Percentiles rank a stretch among this genome's conserved stretches.
These are phyloP conservation scores for Acronicta alni DNA, from an alignment of 2,888 invertebrate genomes.

Conservation along the genomic window DNA sequence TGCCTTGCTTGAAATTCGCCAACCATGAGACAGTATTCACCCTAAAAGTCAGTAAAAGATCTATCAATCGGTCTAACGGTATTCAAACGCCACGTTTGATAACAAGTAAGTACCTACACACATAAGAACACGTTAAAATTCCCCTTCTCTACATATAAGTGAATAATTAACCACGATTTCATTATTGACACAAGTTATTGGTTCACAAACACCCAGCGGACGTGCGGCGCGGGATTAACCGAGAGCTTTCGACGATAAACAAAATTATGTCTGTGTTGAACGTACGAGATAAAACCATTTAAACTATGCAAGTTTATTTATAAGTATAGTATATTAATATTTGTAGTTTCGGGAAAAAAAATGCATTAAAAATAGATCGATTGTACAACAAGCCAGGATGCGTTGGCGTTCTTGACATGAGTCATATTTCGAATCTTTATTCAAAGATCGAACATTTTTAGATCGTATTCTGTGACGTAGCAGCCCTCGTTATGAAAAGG, in stretches of 20 bases:
- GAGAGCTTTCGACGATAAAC: constrained; percentile 30
- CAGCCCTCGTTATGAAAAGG: constrained; percentile 22
- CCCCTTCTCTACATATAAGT: constrained; percentile 2
- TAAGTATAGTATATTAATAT: constrained; percentile 9
- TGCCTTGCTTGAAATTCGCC: too few relatives aligned
- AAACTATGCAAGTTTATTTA: constrained; percentile 15
- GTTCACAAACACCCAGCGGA: constrained; percentile 16
- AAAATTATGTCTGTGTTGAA: constrained; percentile 24
- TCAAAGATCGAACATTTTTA: constrained; percentile 39
- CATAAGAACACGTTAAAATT: background rate
- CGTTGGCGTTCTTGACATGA: constrained; percentile 21
- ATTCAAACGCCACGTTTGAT: background rate
- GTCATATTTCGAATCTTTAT: constrained; percentile 31
- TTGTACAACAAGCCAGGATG: constrained; percentile 14
- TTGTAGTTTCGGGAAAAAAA: constrained; percentile 22
- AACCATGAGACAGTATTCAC: too few relatives aligned
- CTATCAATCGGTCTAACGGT: too few relatives aligned
- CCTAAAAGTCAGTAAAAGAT: too few relatives aligned
- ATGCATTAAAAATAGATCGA: constrained; percentile 11
- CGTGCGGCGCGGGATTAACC: constrained; percentile 24
- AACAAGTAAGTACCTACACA: background rate
- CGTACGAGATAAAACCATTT: constrained; percentile 24
- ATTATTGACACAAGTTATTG: constrained; percentile 31
- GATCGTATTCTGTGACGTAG: constrained; percentile 12
- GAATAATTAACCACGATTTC: constrained; percentile 24